Evolutionary conservation across 2,113 vertebrate species (phyloP).

Genomic region (Oncorhynchus masou): DNA sequence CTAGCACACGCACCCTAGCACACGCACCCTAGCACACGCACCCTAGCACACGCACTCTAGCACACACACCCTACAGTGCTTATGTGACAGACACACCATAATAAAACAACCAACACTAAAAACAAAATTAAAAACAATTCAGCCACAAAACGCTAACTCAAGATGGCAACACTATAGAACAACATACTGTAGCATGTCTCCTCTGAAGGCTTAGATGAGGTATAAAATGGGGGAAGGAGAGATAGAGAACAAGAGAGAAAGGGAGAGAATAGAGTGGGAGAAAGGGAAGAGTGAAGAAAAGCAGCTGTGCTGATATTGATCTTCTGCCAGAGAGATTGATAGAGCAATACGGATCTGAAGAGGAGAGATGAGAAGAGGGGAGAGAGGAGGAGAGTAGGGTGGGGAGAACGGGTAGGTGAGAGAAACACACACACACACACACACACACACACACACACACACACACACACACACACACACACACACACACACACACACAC

Average conservation of each 20-base stretch:
- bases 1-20: no score
- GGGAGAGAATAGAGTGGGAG: conserved; percentile 11
- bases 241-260: conserved; percentile 16
- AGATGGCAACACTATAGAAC: not conserved
- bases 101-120: not conserved
- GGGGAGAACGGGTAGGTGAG: conserved; percentile 72
- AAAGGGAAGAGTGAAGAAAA: conserved; percentile 52
- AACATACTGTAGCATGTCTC: not conserved
- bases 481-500: not conserved
- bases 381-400: conserved; percentile 75
- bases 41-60: no score
- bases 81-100: no score
- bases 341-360: conserved; percentile 92
- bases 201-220: not conserved
- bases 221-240: not conserved
- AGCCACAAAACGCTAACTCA: not conserved
- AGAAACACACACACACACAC: no score
- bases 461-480: not conserved
- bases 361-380: conserved; percentile 81
- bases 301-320: conserved; percentile 88
- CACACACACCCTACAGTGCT: no score
- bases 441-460: no score
- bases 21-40: no score
- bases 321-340: conserved; percentile 92
- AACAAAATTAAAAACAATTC: not conserved